Evolutionary conservation across 2,797 vertebrate genomes (phyloP).

Genomic region (Gallinago stenura): DNA sequence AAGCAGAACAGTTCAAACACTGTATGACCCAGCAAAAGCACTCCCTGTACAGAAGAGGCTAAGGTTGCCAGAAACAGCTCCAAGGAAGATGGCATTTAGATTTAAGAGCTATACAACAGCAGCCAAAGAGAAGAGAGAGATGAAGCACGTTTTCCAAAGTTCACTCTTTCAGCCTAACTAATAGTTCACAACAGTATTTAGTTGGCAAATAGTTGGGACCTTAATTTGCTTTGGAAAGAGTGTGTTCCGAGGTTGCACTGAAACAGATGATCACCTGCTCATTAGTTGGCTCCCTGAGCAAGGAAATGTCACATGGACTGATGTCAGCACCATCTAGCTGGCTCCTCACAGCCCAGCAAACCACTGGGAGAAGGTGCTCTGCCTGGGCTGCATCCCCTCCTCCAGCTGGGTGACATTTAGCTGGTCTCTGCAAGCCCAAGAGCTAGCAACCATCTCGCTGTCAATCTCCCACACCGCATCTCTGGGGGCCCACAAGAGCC

Average conservation of each 20-base stretch:
- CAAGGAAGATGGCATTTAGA: neutral
- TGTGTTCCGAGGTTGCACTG: neutral
- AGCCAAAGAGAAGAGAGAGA: neutral
- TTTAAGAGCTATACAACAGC: neutral
- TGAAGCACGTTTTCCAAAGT: neutral
- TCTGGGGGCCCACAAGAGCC: neutral
- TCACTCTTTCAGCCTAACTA: neutral
- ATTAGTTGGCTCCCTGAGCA: neutral
- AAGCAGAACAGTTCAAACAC: neutral
- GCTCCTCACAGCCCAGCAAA: neutral
- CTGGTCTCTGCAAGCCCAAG: neutral
- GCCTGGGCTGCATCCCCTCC: neutral
- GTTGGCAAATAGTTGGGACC: neutral
- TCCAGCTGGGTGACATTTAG: neutral
- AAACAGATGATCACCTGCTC: neutral
- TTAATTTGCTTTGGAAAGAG: neutral
- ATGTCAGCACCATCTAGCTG: neutral
- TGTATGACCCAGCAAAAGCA: neutral
- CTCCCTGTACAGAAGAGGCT: fast-evolving
- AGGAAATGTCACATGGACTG: neutral
- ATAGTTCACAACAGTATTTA: neutral
- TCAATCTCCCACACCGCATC: neutral
- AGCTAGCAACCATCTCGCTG: neutral
- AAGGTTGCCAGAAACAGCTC: neutral
- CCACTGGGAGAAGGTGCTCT: fast-evolving